A percentile compares a stretch with the other conserved stretches of the same genome.
Conservation (phyloP, 2,888 invertebrate genomes). For the Augiades crinisus region DNA sequence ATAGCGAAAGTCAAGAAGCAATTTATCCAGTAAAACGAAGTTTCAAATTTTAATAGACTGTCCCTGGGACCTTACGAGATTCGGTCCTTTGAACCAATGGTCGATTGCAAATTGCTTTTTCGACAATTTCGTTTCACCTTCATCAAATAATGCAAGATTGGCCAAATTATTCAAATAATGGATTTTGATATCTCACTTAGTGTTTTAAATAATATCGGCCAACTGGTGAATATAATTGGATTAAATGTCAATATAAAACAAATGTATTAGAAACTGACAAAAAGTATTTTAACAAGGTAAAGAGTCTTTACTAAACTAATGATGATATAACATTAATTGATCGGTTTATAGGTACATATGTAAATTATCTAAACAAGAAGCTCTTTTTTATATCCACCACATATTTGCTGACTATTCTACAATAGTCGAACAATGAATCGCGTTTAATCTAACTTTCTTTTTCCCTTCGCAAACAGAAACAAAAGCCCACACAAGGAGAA, state of each 20-base stretch:
- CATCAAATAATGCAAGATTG: conserved; percentile 38
- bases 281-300: too few relatives aligned
- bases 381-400: conserved; percentile 38
- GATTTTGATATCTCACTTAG: not conserved
- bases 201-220: not conserved
- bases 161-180: conserved; percentile 28
- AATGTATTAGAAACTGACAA: too few relatives aligned
- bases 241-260: too few relatives aligned
- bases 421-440: conserved; percentile 59
- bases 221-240: not conserved
- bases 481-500: conserved; percentile 59
- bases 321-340: too few relatives aligned
- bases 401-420: conserved; percentile 48
- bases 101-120: conserved; percentile 73
- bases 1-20: conserved; percentile 73
- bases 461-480: conserved; percentile 60
- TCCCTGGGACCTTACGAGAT: conserved; percentile 53
- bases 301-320: too few relatives aligned
- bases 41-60: conserved; percentile 75
- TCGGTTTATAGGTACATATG: not conserved
- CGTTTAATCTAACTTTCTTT: conserved; percentile 73
- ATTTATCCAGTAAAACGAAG: conserved; percentile 73
- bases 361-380: conserved; percentile 11
- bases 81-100: conserved; percentile 64
- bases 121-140: conserved; percentile 49